These are phyloP conservation scores for Bagarius yarrelli DNA, from an alignment of 2,113 vertebrate genomes.

Conservation along the genomic window DNA sequence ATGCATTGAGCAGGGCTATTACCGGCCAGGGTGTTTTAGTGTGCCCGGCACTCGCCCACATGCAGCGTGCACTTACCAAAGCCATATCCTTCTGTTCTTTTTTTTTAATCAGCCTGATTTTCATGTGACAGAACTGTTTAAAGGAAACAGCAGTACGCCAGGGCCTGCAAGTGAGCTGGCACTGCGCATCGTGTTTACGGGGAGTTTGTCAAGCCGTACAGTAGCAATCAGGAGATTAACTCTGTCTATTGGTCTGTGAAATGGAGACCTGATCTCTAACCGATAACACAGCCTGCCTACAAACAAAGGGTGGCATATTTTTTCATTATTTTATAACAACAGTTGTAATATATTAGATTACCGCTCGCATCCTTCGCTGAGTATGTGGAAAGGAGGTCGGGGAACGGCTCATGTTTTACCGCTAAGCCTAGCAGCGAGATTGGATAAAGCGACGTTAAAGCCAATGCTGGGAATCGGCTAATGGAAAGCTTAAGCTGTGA, in stretches of 20 bases:
- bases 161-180: conserved; percentile 50
- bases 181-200: conserved; percentile 36
- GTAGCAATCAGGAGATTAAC: conserved; percentile 75
- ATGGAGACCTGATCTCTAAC: conserved; percentile 75
- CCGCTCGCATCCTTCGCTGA: conserved; percentile 56
- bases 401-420: conserved; percentile 58
- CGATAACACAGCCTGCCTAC: conserved; percentile 58
- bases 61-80: conserved; percentile 50
- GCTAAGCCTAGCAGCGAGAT: conserved; percentile 48
- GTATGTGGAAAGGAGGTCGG: conserved; percentile 50
- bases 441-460: background rate
- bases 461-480: conserved; percentile 11
- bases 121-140: conserved; percentile 52
- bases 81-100: conserved; percentile 18
- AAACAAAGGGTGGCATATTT: conserved; percentile 62
- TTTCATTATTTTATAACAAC: conserved; percentile 60
- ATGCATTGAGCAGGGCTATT: conserved; percentile 65
- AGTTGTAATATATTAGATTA: conserved; percentile 68
- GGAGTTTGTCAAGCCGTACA: conserved; percentile 61
- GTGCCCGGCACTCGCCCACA: conserved; percentile 37
- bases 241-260: conserved; percentile 75
- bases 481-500: conserved; percentile 18
- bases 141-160: conserved; percentile 48
- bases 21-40: conserved; percentile 63
- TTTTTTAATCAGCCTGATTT: conserved; percentile 52